Conservation (phyloP, 1,140 invertebrate genomes). For the Melanaphis sacchari region DNA sequence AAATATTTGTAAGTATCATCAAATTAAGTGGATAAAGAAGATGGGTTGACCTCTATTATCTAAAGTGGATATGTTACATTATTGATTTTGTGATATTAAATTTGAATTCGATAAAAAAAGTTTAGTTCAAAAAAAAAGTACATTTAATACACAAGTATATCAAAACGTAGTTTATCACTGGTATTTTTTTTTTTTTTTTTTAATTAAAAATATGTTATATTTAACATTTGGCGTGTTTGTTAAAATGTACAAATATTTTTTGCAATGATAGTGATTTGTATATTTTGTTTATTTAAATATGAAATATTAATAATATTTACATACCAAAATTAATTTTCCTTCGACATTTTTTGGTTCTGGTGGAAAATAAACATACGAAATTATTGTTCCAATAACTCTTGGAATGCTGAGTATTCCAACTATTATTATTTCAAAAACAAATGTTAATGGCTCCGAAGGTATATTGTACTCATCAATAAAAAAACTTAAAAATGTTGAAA, state of each 20-base stretch:
- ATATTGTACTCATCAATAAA: neutral
- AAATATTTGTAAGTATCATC: neutral
- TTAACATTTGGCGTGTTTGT: neutral
- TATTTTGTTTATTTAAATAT: neutral
- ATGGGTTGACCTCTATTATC: neutral
- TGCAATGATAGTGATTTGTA: neutral
- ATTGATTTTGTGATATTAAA: neutral
- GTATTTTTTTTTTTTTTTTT: neutral
- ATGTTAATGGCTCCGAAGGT: neutral
- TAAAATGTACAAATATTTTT: neutral
- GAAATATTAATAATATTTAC: neutral
- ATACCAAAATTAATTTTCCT: slow-evolving; percentile 36
- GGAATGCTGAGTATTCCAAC: neutral
- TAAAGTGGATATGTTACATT: too few species aligned
- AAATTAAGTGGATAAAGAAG: neutral
- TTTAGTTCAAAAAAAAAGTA: neutral
- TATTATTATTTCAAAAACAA: neutral
- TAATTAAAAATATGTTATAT: neutral
- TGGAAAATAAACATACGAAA: slow-evolving; percentile 20
- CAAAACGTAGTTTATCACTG: neutral
- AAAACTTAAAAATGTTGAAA: neutral
- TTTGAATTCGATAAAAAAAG: neutral
- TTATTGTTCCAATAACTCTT: neutral
- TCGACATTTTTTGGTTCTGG: neutral
- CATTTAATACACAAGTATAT: neutral